These are phyloP conservation scores for Atherinosoma microstoma DNA, from an alignment of 2,797 vertebrate species.

Conservation along the genomic window DNA sequence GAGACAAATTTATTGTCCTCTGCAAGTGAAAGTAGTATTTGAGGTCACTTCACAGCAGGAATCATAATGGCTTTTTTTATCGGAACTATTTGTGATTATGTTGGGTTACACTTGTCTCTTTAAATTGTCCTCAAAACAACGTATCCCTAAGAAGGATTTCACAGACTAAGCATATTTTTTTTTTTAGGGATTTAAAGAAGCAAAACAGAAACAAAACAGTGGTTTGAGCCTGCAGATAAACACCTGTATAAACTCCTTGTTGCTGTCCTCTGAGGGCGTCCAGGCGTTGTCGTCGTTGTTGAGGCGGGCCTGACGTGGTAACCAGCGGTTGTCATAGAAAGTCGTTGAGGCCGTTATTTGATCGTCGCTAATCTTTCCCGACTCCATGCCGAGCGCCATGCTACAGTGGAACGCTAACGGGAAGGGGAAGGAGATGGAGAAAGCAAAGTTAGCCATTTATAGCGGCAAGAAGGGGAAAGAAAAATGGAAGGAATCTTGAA, in stretches of 20 bases:
- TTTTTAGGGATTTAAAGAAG: background rate
- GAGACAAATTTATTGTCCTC: slow-evolving; percentile 24
- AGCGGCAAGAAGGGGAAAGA: background rate
- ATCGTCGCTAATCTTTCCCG: slow-evolving; percentile 93
- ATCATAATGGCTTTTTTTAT: slow-evolving; percentile 9
- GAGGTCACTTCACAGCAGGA: slow-evolving; percentile 22
- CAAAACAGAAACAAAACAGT: background rate
- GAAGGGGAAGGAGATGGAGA: slow-evolving; percentile 73
- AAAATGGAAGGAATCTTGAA: background rate
- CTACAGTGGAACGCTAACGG: slow-evolving; percentile 93
- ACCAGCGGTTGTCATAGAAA: slow-evolving; percentile 92
- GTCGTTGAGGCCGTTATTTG: slow-evolving; percentile 92
- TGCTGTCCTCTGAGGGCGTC: slow-evolving; percentile 95
- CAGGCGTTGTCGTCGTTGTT: slow-evolving; percentile 95
- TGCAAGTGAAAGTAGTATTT: background rate
- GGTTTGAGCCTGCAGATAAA: background rate
- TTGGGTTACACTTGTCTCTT: background rate
- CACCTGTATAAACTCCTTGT: slow-evolving; percentile 97
- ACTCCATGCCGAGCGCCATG: slow-evolving; percentile 92
- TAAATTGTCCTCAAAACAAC: background rate
- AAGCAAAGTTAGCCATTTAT: slow-evolving; percentile 43
- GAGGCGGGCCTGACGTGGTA: slow-evolving; percentile 93
- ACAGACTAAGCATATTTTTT: background rate
- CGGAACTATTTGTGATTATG: background rate
- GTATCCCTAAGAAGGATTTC: background rate